A percentile compares a stretch with the other conserved stretches of the same genome.
Evolutionary conservation across 2,113 vertebrate genomes (phyloP).

Genomic region (Cavia aperea): DNA sequence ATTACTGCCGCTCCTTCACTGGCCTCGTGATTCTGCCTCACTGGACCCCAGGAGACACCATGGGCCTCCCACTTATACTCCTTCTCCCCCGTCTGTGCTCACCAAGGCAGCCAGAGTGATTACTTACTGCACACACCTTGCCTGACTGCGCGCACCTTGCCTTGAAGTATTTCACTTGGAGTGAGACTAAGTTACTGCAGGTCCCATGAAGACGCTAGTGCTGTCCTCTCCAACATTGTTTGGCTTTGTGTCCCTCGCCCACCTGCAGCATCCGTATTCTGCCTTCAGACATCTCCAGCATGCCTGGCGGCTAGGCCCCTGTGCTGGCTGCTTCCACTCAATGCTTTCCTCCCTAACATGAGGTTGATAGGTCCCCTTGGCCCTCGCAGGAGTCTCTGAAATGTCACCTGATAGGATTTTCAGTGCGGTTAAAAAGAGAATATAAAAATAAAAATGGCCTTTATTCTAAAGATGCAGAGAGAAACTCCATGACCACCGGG

Average conservation of each 20-base stretch:
- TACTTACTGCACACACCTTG: neutral
- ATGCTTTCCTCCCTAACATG: neutral
- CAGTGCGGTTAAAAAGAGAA: too few relatives aligned
- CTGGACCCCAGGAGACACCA: accelerated
- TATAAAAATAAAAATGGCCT: too few relatives aligned
- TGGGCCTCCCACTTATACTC: neutral
- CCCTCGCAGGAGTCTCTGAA: neutral
- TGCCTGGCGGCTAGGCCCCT: neutral
- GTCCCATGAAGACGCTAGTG: too few relatives aligned
- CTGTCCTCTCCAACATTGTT: neutral
- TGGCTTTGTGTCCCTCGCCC: neutral
- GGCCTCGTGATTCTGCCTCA: neutral
- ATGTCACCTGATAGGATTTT: too few relatives aligned
- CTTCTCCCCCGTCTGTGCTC: neutral
- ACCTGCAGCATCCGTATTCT: neutral
- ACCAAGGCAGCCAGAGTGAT: too few relatives aligned
- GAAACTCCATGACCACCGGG: too few relatives aligned
- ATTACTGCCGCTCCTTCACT: accelerated
- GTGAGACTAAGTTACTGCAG: neutral
- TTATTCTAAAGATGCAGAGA: too few relatives aligned
- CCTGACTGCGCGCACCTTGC: neutral
- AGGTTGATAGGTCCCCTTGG: too few relatives aligned
- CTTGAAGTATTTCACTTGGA: neutral
- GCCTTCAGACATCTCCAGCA: neutral
- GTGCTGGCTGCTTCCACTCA: neutral